These are phyloP conservation scores for Percina caprodes DNA, from an alignment of 2,113 vertebrate genomes.

Conservation along the genomic window DNA sequence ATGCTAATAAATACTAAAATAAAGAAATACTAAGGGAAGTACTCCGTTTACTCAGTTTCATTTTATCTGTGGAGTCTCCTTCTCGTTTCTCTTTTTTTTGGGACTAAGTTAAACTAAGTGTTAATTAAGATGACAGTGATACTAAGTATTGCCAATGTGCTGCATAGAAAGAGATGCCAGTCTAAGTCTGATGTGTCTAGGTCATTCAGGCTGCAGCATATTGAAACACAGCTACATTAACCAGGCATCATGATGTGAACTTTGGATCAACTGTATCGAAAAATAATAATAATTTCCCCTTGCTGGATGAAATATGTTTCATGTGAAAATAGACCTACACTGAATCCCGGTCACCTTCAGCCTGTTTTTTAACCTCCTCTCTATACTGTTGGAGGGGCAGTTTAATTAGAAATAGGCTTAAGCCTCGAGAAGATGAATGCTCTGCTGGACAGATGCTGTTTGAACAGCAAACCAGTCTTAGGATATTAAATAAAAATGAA, in stretches of 20 bases:
- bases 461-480: constrained; percentile 51
- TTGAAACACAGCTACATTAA: background rate
- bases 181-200: background rate
- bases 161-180: background rate
- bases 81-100: too few species aligned
- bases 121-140: background rate
- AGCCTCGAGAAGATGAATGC: constrained; percentile 44
- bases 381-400: constrained; percentile 43
- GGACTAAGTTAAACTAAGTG: background rate
- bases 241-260: background rate
- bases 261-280: constrained; percentile 5
- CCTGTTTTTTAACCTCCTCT: constrained; percentile 42
- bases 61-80: background rate
- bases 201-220: background rate
- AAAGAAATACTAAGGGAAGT: background rate
- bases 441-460: constrained; percentile 57
- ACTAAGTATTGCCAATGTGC: background rate
- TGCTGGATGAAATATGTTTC: constrained; percentile 21
- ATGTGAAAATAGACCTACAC: constrained; percentile 25
- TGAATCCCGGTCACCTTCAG: constrained; percentile 46
- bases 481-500: constrained; percentile 56
- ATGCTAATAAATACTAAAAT: too few species aligned
- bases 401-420: constrained; percentile 67
- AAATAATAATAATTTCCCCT: constrained; percentile 24
- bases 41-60: background rate